Percentiles rank a stretch among this genome's conserved stretches.
These are phyloP conservation scores for Caenorhabditis sp. DNA, from an alignment of 2,888 invertebrate genomes.

Conservation along the genomic window DNA sequence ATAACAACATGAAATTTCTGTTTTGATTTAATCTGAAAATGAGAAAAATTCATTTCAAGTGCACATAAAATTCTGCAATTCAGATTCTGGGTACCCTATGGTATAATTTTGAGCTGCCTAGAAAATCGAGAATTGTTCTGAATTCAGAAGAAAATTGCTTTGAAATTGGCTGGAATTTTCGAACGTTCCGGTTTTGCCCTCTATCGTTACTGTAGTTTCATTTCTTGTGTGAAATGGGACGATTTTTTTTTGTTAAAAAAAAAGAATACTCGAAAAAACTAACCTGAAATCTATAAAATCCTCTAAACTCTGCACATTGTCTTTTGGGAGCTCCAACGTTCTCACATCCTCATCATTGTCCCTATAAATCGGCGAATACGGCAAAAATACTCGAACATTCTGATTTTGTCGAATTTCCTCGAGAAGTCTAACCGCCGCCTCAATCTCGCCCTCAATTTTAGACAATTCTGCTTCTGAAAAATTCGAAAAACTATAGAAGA, in stretches of 20 bases:
- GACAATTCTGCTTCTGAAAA: conserved; percentile 57
- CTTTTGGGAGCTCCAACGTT: background rate
- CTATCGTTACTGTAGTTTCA: too few species aligned
- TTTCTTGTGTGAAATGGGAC: too few species aligned
- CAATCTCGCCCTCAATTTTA: conserved; percentile 55
- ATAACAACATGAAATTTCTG: too few species aligned
- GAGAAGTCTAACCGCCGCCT: conserved; percentile 45
- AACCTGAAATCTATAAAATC: conserved; percentile 8
- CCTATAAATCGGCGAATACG: conserved; percentile 22
- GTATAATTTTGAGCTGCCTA: too few species aligned
- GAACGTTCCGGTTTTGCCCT: too few species aligned
- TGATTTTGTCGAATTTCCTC: conserved; percentile 46
- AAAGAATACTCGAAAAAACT: background rate
- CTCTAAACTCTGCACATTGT: background rate
- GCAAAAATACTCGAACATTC: conserved; percentile 64
- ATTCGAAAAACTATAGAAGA: background rate
- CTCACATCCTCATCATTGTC: background rate
- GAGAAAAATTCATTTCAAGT: too few species aligned
- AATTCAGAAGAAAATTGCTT: too few species aligned
- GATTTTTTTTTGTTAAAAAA: background rate
- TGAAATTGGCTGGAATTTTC: too few species aligned
- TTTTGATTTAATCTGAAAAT: too few species aligned
- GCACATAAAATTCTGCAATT: too few species aligned
- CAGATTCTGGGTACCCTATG: too few species aligned
- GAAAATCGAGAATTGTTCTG: too few species aligned